Evolutionary conservation across 1,140 invertebrate genomes (phyloP), one percentile per base, ranked within the genome.

Genomic region (Apis cerana): DNA sequence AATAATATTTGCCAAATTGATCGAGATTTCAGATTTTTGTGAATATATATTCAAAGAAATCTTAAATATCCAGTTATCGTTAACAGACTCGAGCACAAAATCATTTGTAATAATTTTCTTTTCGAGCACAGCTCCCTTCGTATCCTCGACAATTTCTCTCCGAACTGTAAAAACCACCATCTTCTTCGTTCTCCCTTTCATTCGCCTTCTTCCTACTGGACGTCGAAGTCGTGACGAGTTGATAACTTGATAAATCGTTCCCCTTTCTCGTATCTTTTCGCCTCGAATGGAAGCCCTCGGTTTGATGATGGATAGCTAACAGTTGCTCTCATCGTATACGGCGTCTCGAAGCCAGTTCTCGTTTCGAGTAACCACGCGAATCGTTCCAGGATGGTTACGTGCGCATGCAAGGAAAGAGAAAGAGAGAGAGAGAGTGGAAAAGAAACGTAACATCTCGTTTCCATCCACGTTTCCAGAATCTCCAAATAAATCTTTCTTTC

Each of bases 221-320:
- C 8, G 59, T 75, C 74, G 8, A 21, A 17, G 17, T 33, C 33
- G 33, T 33, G 75, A 78, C 58, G 59, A 78, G 56, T 71, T 62
- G 77, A 80, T 80, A 72, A 72, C 58, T 80, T 52, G 77, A 80
- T 80, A 61, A 50, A 71, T 80, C 68, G 69, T 62, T 21, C 23
- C 19, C 33, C 68, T 65, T 71, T 69, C 50, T 50, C 33, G 65
- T 62, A 62, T 71, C 58, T 61, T 61, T 54, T 54, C 52, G 21
- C 43, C 54, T 56, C 23, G 48, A 43, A 71, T 43, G 48, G 17
- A 54, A n/a, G 27, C 43, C 7, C 33, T 43, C 33, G 8, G 8
- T 17, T 62, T 13, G 23, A 33, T 71, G 77, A 79, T 79, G 77
- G 77, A 79, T 79, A 48, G 59, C 23, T 0, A 17, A 33, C 27